Evolutionary conservation across 2,113 vertebrate genomes (phyloP).

Genomic region (Cyanistes caeruleus): DNA sequence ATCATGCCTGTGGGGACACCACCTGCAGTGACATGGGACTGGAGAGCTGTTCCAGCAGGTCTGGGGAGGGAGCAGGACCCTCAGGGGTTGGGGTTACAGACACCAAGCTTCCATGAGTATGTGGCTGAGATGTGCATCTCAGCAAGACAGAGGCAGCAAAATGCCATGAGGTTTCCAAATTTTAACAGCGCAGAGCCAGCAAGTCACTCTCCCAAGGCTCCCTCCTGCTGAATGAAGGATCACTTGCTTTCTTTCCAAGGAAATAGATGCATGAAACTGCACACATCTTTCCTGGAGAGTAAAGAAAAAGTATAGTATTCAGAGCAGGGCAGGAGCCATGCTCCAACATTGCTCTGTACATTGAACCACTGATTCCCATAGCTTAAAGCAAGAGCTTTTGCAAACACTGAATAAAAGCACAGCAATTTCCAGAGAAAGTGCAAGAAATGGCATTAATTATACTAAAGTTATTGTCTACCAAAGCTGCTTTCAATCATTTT

Average conservation of each 20-base stretch:
- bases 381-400: slow-evolving; percentile 17
- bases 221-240: slow-evolving; percentile 43
- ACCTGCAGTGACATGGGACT: not conserved
- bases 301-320: slow-evolving; percentile 35
- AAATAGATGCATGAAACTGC: slow-evolving; percentile 52
- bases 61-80: not conserved
- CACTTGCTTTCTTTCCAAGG: slow-evolving; percentile 31
- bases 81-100: not conserved
- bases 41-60: slow-evolving; percentile 17
- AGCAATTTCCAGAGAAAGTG: slow-evolving; percentile 26
- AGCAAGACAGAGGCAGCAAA: slow-evolving; percentile 20
- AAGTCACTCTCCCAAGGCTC: slow-evolving; percentile 37
- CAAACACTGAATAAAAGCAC: slow-evolving; percentile 13
- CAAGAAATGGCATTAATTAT: slow-evolving; percentile 50
- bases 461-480: slow-evolving; percentile 29
- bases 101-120: not conserved
- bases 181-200: not conserved
- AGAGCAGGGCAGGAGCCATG: slow-evolving; percentile 11
- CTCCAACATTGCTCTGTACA: not conserved
- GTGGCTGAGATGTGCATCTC: slow-evolving; percentile 23
- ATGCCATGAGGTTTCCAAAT: slow-evolving; percentile 13
- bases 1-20: not conserved
- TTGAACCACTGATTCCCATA: not conserved
- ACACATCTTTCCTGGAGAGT: slow-evolving; percentile 37
- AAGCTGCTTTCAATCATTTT: slow-evolving; percentile 58